A percentile compares a stretch with the other conserved stretches of the same genome.
phyloP scores from a whole-genome alignment of 2,113 vertebrate genomes.

The Salminus brasiliensis region DNA sequence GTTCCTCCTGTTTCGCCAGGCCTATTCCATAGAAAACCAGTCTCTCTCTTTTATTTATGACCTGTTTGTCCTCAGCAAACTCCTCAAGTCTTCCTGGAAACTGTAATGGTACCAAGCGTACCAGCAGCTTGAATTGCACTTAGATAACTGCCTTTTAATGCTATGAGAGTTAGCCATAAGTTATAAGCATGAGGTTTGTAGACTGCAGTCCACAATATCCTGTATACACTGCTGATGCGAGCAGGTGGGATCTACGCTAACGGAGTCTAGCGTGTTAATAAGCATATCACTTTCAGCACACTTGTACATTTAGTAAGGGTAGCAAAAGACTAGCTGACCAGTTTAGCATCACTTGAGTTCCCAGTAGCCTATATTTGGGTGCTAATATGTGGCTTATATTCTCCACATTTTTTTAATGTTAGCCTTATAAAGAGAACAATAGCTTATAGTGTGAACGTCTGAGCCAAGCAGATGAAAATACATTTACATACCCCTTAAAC shows the following conservation, averaged over 20 bases:
- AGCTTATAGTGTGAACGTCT: constrained; percentile 11
- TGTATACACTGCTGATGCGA: constrained; percentile 16
- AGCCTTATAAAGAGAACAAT: constrained; percentile 11
- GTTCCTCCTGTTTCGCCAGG: not conserved
- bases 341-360: not conserved
- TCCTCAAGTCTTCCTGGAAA: constrained; percentile 70
- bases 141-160: constrained; percentile 69
- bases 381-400: not conserved
- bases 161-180: constrained; percentile 72
- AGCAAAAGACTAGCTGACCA: not conserved
- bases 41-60: not conserved
- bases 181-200: constrained; percentile 65
- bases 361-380: not conserved
- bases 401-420: constrained; percentile 2
- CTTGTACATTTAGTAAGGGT: not conserved
- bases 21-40: not conserved
- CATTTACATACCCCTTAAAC: not conserved
- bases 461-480: constrained; percentile 1
- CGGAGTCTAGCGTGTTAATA: constrained; percentile 3
- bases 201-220: constrained; percentile 52
- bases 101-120: constrained; percentile 63
- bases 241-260: not conserved
- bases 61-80: constrained; percentile 58
- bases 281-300: not conserved
- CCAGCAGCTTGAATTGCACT: constrained; percentile 75